These are phyloP conservation scores for Littorina saxatilis DNA, from an alignment of 1,140 invertebrate species.

Conservation along the genomic window DNA sequence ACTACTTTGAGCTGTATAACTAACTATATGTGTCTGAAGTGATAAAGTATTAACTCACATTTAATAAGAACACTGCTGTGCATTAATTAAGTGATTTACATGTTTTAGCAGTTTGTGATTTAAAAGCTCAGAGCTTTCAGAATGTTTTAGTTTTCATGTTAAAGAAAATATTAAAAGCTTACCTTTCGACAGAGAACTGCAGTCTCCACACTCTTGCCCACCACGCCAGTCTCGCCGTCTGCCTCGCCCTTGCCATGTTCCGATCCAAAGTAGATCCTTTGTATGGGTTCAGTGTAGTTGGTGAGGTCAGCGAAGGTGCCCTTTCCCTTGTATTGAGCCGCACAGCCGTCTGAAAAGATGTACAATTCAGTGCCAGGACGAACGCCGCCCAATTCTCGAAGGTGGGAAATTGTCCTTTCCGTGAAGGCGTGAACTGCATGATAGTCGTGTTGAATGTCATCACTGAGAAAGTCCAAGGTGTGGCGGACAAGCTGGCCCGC, in stretches of 20 bases:
- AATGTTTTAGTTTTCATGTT: too few species aligned
- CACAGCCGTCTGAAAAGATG: conserved; percentile 24
- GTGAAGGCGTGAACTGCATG: background rate
- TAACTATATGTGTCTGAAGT: too few species aligned
- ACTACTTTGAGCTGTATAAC: too few species aligned
- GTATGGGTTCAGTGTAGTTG: background rate
- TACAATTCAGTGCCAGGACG: background rate
- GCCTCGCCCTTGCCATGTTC: conserved; percentile 38
- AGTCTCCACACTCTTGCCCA: background rate
- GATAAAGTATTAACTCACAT: too few species aligned
- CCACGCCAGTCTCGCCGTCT: conserved; percentile 28
- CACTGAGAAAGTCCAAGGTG: background rate
- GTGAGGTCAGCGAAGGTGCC: conserved; percentile 28
- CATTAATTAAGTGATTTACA: too few species aligned
- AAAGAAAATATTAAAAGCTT: too few species aligned
- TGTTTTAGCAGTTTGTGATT: too few species aligned
- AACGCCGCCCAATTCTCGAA: background rate
- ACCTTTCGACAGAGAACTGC: background rate
- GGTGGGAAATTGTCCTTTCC: background rate
- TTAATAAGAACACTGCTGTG: too few species aligned
- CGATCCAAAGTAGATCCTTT: conserved; percentile 21
- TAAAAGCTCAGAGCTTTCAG: too few species aligned
- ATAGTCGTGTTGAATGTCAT: background rate
- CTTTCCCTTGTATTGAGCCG: conserved; percentile 30
- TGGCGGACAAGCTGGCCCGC: background rate